A percentile compares a stretch with the other conserved stretches of the same genome.
These are phyloP conservation scores for Dicaeum eximium DNA, from an alignment of 2,113 vertebrate species.

Conservation along the genomic window DNA sequence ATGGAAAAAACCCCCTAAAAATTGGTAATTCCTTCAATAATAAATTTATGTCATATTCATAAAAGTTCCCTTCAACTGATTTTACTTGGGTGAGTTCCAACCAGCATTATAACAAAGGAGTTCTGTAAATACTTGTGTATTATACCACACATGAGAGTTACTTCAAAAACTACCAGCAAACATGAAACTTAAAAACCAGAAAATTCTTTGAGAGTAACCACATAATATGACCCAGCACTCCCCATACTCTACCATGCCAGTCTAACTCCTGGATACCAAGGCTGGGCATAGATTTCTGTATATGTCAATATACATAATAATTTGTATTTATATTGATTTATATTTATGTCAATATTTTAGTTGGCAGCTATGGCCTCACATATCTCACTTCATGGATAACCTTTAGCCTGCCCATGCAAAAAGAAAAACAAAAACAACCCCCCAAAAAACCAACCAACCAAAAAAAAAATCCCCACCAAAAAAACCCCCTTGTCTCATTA, in stretches of 20 bases:
- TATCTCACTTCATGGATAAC: neutral
- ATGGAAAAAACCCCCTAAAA: fast-evolving
- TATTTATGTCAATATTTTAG: neutral
- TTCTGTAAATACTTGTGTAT: neutral
- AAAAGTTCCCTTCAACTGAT: neutral
- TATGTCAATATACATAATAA: no score
- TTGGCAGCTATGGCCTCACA: neutral
- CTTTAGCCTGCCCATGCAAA: neutral
- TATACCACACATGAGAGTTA: neutral
- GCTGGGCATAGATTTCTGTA: neutral
- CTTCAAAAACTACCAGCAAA: neutral
- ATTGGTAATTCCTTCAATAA: neutral
- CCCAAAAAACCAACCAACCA: no score
- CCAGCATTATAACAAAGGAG: neutral
- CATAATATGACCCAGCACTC: neutral
- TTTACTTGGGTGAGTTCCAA: neutral
- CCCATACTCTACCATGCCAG: fast-evolving
- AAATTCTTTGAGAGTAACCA: neutral
- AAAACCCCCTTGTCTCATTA: no score
- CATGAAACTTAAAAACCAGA: neutral
- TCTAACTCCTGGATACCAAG: neutral
- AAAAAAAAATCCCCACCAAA: no score
- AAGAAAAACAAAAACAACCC: no score
- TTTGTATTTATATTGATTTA: no score
- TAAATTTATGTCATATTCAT: neutral